Evolutionary conservation across 2,888 invertebrate species (phyloP).

Genomic region (Lochmaea crataegi): DNA sequence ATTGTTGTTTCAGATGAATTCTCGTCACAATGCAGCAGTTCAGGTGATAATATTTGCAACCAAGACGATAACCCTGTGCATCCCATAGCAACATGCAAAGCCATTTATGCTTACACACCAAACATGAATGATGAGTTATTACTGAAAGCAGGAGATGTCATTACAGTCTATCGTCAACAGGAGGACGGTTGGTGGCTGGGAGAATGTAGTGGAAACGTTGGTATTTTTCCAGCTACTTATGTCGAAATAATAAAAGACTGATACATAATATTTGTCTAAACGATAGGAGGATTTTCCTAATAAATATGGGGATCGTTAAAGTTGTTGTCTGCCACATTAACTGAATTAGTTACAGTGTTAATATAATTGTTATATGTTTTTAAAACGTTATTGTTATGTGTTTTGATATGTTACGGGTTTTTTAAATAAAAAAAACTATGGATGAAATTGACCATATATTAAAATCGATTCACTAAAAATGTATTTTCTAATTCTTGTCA

Average conservation of each 20-base stretch:
- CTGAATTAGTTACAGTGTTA: not conserved
- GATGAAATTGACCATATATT: not conserved
- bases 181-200: conserved; percentile 97
- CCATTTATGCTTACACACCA: conserved; percentile 88
- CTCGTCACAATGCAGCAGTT: conserved; percentile 79
- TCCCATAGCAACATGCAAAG: conserved; percentile 81
- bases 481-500: too few relatives aligned
- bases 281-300: too few relatives aligned
- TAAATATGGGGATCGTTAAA: too few relatives aligned
- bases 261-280: too few relatives aligned
- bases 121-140: conserved; percentile 88
- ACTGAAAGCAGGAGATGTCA: conserved; percentile 79
- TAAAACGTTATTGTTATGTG: not conserved
- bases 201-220: conserved; percentile 84
- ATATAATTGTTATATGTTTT: not conserved
- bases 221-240: conserved; percentile 95
- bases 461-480: too few relatives aligned
- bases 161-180: conserved; percentile 90
- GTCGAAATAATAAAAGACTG: conserved; percentile 74
- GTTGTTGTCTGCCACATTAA: not conserved
- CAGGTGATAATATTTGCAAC: conserved; percentile 60
- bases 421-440: not conserved
- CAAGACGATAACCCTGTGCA: conserved; percentile 65
- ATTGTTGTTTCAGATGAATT: conserved; percentile 75
- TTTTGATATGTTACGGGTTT: not conserved